Evolutionary conservation across 2,888 invertebrate species (phyloP), one percentile per base, ranked within the genome.

Genomic region (Elmis aenea): DNA sequence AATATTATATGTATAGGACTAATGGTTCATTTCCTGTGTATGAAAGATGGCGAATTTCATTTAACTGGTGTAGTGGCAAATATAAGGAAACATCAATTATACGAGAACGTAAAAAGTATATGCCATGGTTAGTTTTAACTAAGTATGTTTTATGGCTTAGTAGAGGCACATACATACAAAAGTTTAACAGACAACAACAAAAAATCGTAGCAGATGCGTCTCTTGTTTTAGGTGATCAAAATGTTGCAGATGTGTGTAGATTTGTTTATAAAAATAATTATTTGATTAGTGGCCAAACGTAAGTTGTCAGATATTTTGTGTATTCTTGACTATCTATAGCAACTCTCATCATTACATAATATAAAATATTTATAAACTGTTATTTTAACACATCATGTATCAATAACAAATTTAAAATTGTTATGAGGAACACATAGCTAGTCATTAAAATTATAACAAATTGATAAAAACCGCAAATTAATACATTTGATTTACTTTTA

Each of bases 41-140:
- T 18, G 59, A 61, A 58, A 58, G 67, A 55, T 58, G 66, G 64
- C 57, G 66, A 18, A 63, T 72, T 26, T 67, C 67, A 1, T 55
- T 65, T n/a, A 77, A 79, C 51, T 79, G 79, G 79, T 53, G 66
- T n/a, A 62, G 60, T 26, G 79, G 77, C 2, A 61, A 61, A 28
- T 79, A 74, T 49, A 55, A 61, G 8, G 73, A 73, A 43, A 63
- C 60, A 15, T 55, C 66, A 8, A 61, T 72, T 23, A 67, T 71
- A 33, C 67, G 67, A 26, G 67, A 70, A 28, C 56, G 55, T 3
- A 59, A 59, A 24, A 74, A 71, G 58, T 67, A 68, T 43, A 69
- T 76, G 54, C 75, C 79, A 23, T 74, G 74, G 67, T 49, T 80
- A 5, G 62, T 69, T 27, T 50, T 80, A 18, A 71, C 73, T 5